phyloP scores from a whole-genome alignment of 2,888 invertebrate species.

The Cheilosia soror region DNA sequence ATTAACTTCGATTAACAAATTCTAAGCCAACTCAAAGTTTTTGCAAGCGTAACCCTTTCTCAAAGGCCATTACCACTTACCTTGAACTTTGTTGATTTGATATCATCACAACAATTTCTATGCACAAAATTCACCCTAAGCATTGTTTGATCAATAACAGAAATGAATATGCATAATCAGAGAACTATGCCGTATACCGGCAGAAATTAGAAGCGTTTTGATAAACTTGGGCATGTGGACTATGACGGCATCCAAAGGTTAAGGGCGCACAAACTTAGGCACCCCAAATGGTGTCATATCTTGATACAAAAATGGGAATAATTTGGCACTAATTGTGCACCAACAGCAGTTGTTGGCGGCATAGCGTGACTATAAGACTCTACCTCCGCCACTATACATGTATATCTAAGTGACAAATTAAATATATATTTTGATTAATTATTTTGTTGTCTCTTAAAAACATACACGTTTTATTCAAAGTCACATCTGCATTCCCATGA shows the following conservation, averaged over 20 bases:
- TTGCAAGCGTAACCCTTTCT: background rate
- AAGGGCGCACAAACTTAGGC: slow-evolving; percentile 32
- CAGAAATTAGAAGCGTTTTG: slow-evolving; percentile 11
- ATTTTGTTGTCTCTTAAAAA: slow-evolving; percentile 34
- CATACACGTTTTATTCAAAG: slow-evolving; percentile 10
- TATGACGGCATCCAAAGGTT: background rate
- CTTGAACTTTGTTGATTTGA: slow-evolving; percentile 41
- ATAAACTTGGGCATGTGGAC: background rate
- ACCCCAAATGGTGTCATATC: slow-evolving; percentile 11
- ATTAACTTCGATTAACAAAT: too few species aligned
- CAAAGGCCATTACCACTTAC: slow-evolving; percentile 13
- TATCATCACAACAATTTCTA: slow-evolving; percentile 19
- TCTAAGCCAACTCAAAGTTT: background rate
- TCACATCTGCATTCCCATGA: slow-evolving; percentile 10
- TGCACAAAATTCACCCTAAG: background rate
- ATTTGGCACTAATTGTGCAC: slow-evolving; percentile 7
- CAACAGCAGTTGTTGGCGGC: slow-evolving; percentile 9
- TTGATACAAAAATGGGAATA: slow-evolving; percentile 7
- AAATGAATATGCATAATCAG: background rate
- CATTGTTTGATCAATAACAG: slow-evolving; percentile 49
- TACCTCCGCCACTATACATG: background rate
- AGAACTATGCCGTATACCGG: background rate
- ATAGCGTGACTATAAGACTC: slow-evolving; percentile 13
- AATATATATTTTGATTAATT: slow-evolving; percentile 44
- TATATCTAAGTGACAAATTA: slow-evolving; percentile 3